Evolutionary conservation across 2,113 vertebrate species (phyloP), one percentile per base, ranked within the genome.

Genomic region (Kobus ellipsiprymnus): DNA sequence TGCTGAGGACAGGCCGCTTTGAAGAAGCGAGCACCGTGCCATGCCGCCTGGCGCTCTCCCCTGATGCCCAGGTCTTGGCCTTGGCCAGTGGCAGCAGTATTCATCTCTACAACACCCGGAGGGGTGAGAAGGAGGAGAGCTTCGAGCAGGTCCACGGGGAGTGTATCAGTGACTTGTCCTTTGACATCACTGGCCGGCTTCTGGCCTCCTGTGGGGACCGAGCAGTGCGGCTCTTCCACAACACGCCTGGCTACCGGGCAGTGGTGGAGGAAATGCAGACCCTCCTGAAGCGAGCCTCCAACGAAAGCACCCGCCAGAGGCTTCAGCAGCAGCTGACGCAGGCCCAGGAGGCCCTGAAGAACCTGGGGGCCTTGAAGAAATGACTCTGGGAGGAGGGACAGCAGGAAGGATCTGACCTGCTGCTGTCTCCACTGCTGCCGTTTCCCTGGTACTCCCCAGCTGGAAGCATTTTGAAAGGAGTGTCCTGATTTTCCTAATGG

Each of bases 131-230:
- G 92, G 99, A 99, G 97, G 99, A 99, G 95, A 98, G 98, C 92
- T 99, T 99, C 9, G 93, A 97, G 0, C 94, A 96, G 0, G 99
- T 99, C 84, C 99, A 99, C 2, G 98, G 98, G 1, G 98, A 98
- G 59, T 78, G 90, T 40, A 98, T 99, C 14, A 95, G 98, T 0
- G 99, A 99, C 98, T 98, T 99, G 40, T 98, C 98, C 25, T 99
- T 99, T 54, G 99, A 99, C 92, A 97, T 99, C 96, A 99, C 91
- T 1, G 98, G 99, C 16, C 99, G 99, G 84, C 99, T 99, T 97
- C 95, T 99, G 81, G 99, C 98, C 52, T 99, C 99, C 2, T 99
- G 99, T 13, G 99, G 99, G 2, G 99, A 99, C 98, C 98, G 99
- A 1, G 99, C 98, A 9, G 98, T 99, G 91, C 97, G 99, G 0